Percentiles rank a stretch among this genome's conserved stretches.
These are phyloP conservation scores for Hycleus phaleratus DNA, from an alignment of 1,140 invertebrate genomes.

Conservation along the genomic window DNA sequence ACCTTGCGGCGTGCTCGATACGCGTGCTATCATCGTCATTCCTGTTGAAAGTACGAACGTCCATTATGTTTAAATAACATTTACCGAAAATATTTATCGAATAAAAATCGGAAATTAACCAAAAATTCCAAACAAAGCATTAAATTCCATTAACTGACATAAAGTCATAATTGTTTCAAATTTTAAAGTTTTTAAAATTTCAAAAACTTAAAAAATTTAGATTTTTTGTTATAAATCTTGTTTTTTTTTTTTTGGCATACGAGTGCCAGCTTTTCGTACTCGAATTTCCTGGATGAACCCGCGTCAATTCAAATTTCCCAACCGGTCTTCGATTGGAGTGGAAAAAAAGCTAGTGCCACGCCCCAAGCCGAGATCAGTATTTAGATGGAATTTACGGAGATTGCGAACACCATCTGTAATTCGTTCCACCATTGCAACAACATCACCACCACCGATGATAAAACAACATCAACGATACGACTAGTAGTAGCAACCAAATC, in stretches of 20 bases:
- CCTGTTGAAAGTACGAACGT: neutral
- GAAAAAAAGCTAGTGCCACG: neutral
- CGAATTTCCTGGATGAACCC: neutral
- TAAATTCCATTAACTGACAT: no score
- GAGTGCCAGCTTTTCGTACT: neutral
- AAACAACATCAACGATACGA: no score
- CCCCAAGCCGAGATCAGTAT: neutral
- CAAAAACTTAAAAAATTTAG: no score
- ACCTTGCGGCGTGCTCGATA: constrained; percentile 19
- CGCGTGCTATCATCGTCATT: neutral
- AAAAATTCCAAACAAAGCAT: no score
- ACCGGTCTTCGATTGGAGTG: neutral
- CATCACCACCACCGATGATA: no score
- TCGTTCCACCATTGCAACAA: no score
- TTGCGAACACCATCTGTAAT: no score
- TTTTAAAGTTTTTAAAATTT: no score
- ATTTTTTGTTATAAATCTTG: no score
- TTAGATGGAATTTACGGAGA: no score
- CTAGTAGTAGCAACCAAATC: no score
- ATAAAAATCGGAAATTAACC: neutral
- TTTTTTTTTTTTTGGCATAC: neutral
- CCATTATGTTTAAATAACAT: neutral
- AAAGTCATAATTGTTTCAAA: no score
- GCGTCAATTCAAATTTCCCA: neutral
- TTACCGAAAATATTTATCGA: neutral